Evolutionary conservation across 2,113 vertebrate genomes (phyloP).

Genomic region (Fregata magnificens): DNA sequence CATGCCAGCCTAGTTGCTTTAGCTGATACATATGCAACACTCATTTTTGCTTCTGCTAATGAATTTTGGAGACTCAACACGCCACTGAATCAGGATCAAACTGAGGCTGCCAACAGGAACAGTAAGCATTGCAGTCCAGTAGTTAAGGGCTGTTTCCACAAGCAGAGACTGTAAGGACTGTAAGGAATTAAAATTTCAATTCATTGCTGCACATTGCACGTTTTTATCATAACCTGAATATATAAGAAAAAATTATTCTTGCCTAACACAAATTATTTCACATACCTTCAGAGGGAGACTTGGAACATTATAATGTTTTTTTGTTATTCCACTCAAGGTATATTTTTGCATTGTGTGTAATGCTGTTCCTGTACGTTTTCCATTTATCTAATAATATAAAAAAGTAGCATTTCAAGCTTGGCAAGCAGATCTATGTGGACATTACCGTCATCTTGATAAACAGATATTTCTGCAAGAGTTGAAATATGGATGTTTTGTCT

Average conservation of each 20-base stretch:
- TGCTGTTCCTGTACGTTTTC: neutral
- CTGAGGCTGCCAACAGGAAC: neutral
- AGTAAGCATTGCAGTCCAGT: neutral
- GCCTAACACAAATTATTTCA: neutral
- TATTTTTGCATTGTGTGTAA: neutral
- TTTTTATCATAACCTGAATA: neutral
- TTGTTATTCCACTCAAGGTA: neutral
- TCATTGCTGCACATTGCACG: neutral
- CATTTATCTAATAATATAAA: neutral
- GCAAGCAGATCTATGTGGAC: neutral
- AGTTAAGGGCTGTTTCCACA: neutral
- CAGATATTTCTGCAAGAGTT: slow-evolving; percentile 6
- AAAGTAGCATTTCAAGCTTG: neutral
- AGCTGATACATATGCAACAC: neutral
- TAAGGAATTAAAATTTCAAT: neutral
- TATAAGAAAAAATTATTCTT: neutral
- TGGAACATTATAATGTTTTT: neutral
- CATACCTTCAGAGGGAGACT: neutral
- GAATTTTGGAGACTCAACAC: neutral
- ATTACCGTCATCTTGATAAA: neutral
- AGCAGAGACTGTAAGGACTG: neutral
- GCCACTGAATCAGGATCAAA: neutral
- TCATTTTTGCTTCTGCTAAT: neutral
- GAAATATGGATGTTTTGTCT: neutral
- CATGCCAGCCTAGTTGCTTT: neutral